Evolutionary conservation across 2,797 vertebrate genomes (phyloP).

Genomic region (Pangasius macronema): DNA sequence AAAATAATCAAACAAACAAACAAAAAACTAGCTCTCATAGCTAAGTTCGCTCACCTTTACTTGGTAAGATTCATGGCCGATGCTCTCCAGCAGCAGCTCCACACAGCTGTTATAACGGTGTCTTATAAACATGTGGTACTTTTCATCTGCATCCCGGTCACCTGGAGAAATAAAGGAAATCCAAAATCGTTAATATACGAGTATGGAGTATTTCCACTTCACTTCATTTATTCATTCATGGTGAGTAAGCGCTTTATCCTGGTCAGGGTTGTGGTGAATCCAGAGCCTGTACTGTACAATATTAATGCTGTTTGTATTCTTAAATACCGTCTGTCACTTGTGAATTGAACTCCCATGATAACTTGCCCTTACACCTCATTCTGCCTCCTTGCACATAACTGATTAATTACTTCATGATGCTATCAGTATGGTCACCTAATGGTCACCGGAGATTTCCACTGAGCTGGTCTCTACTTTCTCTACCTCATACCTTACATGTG

Average conservation of each 20-base stretch:
- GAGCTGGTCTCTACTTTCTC: no score
- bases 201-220: not conserved
- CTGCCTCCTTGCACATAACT: no score
- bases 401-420: no score
- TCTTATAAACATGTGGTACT: constrained; percentile 88
- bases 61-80: constrained; percentile 71
- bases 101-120: constrained; percentile 87
- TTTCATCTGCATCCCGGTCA: constrained; percentile 73
- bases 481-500: no score
- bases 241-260: not conserved
- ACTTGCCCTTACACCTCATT: no score
- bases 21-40: not conserved
- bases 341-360: no score
- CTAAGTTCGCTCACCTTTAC: constrained; percentile 77
- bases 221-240: not conserved
- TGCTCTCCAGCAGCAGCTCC: constrained; percentile 75
- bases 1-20: not conserved
- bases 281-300: not conserved
- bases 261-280: not conserved
- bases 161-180: constrained; percentile 60
- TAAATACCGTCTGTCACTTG: no score
- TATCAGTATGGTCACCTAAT: no score
- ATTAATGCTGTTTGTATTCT: no score
- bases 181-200: not conserved
- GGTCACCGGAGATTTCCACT: no score